These are phyloP conservation scores for Sciurus niger DNA, from an alignment of 2,113 vertebrate genomes.

Conservation along the genomic window DNA sequence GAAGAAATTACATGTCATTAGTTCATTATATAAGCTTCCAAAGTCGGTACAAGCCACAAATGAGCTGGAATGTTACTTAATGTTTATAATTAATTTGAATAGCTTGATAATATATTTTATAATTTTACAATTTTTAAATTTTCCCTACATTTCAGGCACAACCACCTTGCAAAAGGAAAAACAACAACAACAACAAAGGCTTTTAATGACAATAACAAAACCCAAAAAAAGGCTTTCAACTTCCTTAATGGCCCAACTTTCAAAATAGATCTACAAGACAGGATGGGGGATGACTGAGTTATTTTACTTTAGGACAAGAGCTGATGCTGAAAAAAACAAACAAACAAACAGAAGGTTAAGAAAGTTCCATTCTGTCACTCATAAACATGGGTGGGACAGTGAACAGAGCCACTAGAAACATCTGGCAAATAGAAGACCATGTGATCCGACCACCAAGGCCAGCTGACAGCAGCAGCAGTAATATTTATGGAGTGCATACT, in stretches of 20 bases:
- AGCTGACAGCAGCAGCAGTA: not conserved
- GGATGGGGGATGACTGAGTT: not conserved
- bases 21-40: not conserved
- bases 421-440: not conserved
- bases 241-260: not conserved
- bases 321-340: not conserved
- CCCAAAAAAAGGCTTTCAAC: not conserved
- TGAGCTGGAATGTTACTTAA: slow-evolving; percentile 4
- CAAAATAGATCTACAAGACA: not conserved
- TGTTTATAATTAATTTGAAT: not conserved
- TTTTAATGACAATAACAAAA: not conserved
- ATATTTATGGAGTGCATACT: not conserved
- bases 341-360: not conserved
- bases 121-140: not conserved
- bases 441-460: not conserved
- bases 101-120: slow-evolving; percentile 1
- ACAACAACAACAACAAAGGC: not conserved
- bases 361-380: not conserved
- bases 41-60: not conserved
- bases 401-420: not conserved
- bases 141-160: not conserved
- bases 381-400: not conserved
- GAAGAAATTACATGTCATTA: not conserved
- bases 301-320: not conserved
- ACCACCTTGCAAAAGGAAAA: not conserved